A percentile compares a stretch with the other conserved stretches of the same genome.
These are phyloP conservation scores for Ormyrus pomaceus DNA, from an alignment of 2,888 invertebrate genomes.

Conservation along the genomic window DNA sequence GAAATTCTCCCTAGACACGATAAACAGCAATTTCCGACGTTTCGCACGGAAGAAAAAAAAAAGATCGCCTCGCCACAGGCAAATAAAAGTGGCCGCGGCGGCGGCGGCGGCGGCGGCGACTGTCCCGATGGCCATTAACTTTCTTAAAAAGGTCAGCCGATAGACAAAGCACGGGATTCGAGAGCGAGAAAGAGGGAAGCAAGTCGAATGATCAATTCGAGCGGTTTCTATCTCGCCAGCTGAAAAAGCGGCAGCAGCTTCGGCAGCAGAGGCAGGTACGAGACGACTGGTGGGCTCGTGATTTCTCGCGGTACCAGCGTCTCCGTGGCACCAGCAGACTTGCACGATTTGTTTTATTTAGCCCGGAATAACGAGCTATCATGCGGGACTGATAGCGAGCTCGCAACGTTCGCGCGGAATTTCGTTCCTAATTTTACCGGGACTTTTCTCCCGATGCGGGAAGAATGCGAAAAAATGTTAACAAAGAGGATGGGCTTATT, in stretches of 20 bases:
- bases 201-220: background rate
- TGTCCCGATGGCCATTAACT: too few species aligned
- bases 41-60: constrained; percentile 36
- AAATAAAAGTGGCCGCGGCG: constrained; percentile 23
- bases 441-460: too few species aligned
- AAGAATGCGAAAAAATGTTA: too few species aligned
- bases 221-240: too few species aligned
- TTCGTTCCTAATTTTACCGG: too few species aligned
- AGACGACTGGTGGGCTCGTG: constrained; percentile 1
- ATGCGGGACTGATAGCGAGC: constrained; percentile 4
- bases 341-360: constrained; percentile 5
- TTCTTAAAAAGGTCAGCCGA: too few species aligned
- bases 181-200: constrained; percentile 19
- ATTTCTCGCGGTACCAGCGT: constrained; percentile 21
- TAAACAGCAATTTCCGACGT: constrained; percentile 44
- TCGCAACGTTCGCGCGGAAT: too few species aligned
- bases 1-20: constrained; percentile 33
- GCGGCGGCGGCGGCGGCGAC: too few species aligned
- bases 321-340: background rate
- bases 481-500: too few species aligned
- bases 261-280: too few species aligned
- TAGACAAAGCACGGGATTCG: too few species aligned
- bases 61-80: constrained; percentile 32
- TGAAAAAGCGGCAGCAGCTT: too few species aligned
- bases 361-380: background rate